Conservation (phyloP, 1,140 invertebrate genomes). For the Drosophila nigrodunni region DNA sequence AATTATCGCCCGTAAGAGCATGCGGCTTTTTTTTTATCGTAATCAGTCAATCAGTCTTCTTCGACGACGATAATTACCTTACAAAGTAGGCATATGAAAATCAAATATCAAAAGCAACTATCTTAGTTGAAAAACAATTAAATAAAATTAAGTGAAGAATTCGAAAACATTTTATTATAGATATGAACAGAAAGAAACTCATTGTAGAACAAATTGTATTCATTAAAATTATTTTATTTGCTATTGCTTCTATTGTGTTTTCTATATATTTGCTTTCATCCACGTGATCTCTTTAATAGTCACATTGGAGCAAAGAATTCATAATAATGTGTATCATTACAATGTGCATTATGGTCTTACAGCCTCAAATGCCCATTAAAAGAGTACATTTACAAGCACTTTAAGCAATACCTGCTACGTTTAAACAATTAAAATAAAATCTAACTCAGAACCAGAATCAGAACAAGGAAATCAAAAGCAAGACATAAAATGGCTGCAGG, state of each 20-base stretch:
- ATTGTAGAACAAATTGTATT: too few relatives aligned
- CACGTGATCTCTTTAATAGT: conserved; percentile 43
- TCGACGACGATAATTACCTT: neutral
- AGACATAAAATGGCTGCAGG: conserved; percentile 74
- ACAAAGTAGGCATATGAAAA: neutral
- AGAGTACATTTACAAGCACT: conserved; percentile 31
- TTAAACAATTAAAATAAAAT: conserved; percentile 9
- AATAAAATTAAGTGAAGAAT: conserved; percentile 1
- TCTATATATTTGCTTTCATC: neutral
- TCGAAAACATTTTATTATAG: neutral
- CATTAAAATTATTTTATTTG: too few relatives aligned
- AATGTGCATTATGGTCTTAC: conserved; percentile 37
- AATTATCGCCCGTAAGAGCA: conserved; percentile 33
- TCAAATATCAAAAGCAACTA: neutral
- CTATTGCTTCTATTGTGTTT: neutral
- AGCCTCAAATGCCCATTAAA: conserved; percentile 64
- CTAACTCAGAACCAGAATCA: neutral
- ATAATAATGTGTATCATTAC: conserved; percentile 28
- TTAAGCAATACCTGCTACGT: conserved; percentile 31
- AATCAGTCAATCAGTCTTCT: neutral
- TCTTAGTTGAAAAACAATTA: neutral
- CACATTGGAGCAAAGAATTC: conserved; percentile 49
- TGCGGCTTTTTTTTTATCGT: conserved; percentile 11
- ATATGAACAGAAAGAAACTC: too few relatives aligned
- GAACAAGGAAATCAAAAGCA: conserved; percentile 61